Base-by-base conservation (phyloP, 2,113 vertebrate species). In the Lucifuga dentata region DNA sequence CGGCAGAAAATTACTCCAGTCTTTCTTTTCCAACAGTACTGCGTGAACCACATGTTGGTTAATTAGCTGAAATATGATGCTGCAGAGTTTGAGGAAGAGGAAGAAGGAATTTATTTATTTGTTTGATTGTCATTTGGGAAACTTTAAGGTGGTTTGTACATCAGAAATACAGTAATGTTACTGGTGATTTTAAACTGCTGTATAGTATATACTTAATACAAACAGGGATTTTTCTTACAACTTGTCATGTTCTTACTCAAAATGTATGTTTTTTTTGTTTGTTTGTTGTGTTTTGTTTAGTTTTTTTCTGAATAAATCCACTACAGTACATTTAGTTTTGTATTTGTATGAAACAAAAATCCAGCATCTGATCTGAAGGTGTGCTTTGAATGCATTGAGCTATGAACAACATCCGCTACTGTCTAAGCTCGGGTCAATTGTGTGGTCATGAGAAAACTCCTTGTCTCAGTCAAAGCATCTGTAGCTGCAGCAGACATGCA, bases 1-100 rank as follows among this genome's bases (percentile, higher is more conserved):
- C 66, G 17, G 75, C 75, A 86, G 78, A 86, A 88, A 86, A 87
- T 82, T 49, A 86, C 76, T 81, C 83, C 67, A 71, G 65, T 81
- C 70, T 71, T 78, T 82, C 81, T 68, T 63, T 63, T 86, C 79
- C 73, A 80, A 59, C 68, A 53, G 29, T 55, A 80, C 68, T 62
- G 74, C 44, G 73, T 52, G 52, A 86, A 69, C 69, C 79, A 69
- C 81, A 80, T 88, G 80, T 85, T 81, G 57, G 73, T 50, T 87
- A 87, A 89, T 88, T 86, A 85, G 55, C 68, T 60, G 51, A 58
- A 71, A 76, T 83, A 68, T 74, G 58, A 81, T 62, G 57, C 75
- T 62, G 80, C 58, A 50, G 73, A 71, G 69, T 78, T 46, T 76
- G 50, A 81, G 72, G 48, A 39, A 2, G 33, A 81, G 29, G 61